Base-by-base conservation (phyloP, 2,888 invertebrate species). In the Eupithecia exiguata region DNA sequence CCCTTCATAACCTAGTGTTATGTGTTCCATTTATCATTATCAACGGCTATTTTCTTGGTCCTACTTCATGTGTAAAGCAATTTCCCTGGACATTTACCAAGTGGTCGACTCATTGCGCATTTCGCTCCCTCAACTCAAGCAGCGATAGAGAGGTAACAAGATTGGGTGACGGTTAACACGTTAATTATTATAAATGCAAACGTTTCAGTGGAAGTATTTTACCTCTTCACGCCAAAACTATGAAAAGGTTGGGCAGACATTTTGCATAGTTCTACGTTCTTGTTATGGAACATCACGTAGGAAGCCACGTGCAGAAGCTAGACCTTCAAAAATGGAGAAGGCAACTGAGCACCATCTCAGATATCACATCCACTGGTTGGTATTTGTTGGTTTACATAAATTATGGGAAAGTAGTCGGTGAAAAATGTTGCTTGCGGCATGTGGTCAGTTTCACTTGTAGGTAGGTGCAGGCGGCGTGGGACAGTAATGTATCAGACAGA, bases 361-460 rank as follows among this genome's bases (percentile, higher is more conserved):
- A 21, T 21, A 53, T 53, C 53, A 21, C 21, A 53, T 53, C 10
- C 21, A 53, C 21, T 21, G 10, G 53, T 21, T 49, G 49, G 49
- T 49, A 49, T 49, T 49, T 49, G 49, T n/a, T 53, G 53, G 53
- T 53, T 53, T 21, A 38, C 18, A n/a, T 65, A 73, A 71, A 40
- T 68, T 70, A 70, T 69, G 70, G 69, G 76, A 76, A 76, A 76
- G 76, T 53, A 76, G 73, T 21, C 21, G 21, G 21, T 53, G 63
- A 75, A 73, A 69, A 72, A 67, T 69, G 58, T 67, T 69, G 70
- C 25, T 68, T 70, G 70, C 46, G 35, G 74, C 58, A 53, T 75
- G 71, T 69, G 72, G 67, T 75, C 73, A 66, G 36, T 71, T 71
- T 76, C 73, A 76, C 76, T 76, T 76, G 66, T 69, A 43, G 70